Conservation (phyloP, 2,113 vertebrate genomes). For the Paramisgurnus dabryanus region DNA sequence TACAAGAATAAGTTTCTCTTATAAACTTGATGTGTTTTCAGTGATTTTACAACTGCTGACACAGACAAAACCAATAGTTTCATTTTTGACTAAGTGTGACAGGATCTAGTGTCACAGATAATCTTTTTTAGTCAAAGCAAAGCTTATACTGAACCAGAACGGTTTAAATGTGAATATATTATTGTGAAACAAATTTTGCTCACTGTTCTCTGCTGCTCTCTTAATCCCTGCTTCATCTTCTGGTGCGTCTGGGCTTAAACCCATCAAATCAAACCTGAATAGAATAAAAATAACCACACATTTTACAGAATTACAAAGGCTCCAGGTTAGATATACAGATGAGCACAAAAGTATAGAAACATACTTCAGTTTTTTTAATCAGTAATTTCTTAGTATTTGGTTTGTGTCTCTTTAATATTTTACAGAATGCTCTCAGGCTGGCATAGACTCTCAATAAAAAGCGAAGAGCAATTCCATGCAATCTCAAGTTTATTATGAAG, state of each 20-base stretch:
- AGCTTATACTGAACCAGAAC: not conserved
- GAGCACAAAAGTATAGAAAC: too few relatives aligned
- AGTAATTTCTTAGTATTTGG: too few relatives aligned
- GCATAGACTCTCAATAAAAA: too few relatives aligned
- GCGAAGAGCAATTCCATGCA: too few relatives aligned
- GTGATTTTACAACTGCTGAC: not conserved
- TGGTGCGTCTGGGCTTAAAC: slow-evolving; percentile 85
- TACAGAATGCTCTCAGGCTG: too few relatives aligned
- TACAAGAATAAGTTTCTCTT: not conserved
- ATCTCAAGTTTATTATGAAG: too few relatives aligned
- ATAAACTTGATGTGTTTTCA: not conserved
- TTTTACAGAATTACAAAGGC: not conserved
- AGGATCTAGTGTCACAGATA: not conserved
- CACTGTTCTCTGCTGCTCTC: slow-evolving; percentile 94
- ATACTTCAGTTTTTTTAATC: too few relatives aligned
- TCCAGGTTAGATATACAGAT: not conserved
- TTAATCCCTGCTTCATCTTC: slow-evolving; percentile 97
- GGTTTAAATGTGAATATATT: not conserved
- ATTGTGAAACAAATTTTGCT: slow-evolving; percentile 54
- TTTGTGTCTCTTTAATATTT: too few relatives aligned
- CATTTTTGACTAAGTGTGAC: not conserved
- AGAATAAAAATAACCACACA: not conserved
- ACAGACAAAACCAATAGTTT: not conserved
- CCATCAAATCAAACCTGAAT: slow-evolving; percentile 94
- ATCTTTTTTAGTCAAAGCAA: not conserved